Evolutionary conservation across 2,797 vertebrate species (phyloP).

Genomic region (Psittacula derbiana): DNA sequence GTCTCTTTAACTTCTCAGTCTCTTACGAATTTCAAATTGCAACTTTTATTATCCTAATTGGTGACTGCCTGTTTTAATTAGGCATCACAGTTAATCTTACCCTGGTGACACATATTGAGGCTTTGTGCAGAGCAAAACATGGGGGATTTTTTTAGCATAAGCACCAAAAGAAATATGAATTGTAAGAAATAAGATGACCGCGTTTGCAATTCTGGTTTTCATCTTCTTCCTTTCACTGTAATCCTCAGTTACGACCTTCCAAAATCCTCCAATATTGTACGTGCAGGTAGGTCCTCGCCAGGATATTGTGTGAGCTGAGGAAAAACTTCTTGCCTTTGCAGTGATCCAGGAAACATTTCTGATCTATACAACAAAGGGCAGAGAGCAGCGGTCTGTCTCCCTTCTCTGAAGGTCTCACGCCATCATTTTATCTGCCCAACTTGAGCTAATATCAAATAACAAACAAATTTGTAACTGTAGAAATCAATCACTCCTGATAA

Average conservation of each 20-base stretch:
- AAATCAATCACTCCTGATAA: neutral
- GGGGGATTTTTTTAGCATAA: neutral
- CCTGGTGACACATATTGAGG: neutral
- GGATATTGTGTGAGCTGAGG: neutral
- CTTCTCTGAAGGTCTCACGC: neutral
- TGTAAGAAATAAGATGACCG: neutral
- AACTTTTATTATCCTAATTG: conserved; percentile 30
- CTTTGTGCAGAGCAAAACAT: neutral
- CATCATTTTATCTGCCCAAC: neutral
- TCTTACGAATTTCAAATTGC: conserved; percentile 37
- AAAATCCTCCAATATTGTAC: neutral
- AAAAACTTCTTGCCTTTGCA: neutral
- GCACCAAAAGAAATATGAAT: neutral
- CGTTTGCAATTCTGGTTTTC: neutral
- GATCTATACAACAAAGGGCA: neutral
- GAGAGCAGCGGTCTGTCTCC: neutral
- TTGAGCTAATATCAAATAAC: neutral
- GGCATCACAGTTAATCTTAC: neutral
- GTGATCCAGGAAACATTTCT: neutral
- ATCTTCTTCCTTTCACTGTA: neutral
- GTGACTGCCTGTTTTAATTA: conserved; percentile 40
- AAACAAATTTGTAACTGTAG: neutral
- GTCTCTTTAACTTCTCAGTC: neutral
- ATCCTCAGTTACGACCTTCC: neutral
- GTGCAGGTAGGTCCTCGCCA: neutral